These are phyloP conservation scores for Gracilinanus agilis DNA, from an alignment of 2,113 vertebrate species.

Conservation along the genomic window DNA sequence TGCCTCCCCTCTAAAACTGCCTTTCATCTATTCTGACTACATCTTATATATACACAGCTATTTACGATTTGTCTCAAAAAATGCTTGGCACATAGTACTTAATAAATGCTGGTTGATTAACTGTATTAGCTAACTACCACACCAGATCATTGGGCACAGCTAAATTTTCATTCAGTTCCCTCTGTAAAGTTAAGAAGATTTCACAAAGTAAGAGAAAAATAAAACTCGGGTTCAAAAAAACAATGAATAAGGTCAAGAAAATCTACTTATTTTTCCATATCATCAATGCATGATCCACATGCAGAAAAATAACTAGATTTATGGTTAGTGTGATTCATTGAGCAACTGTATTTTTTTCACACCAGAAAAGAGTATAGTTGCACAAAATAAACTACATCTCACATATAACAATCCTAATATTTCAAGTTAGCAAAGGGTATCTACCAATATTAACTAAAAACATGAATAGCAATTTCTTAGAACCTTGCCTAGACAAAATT, in stretches of 20 bases:
- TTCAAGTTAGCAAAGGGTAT: not conserved
- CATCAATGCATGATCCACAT: not conserved
- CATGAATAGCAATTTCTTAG: not conserved
- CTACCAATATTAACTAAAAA: not conserved
- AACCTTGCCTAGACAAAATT: not conserved
- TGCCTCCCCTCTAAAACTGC: not conserved
- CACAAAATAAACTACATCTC: not conserved
- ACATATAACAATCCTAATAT: not conserved
- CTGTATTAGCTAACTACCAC: not conserved
- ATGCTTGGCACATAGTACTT: not conserved
- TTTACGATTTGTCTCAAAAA: not conserved
- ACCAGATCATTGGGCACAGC: not conserved
- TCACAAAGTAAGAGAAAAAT: constrained; percentile 11
- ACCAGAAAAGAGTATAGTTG: constrained; percentile 12
- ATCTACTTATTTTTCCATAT: constrained; percentile 3
- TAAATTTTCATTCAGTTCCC: not conserved
- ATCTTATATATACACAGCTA: not conserved
- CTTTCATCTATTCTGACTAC: not conserved
- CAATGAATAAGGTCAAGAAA: not conserved
- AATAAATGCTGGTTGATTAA: not conserved
- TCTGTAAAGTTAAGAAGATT: not conserved
- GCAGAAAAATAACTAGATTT: not conserved
- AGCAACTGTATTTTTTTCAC: not conserved
- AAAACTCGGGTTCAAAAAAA: not conserved
- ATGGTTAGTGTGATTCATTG: not conserved